Base-by-base conservation (phyloP, 2,113 vertebrate species). In the Brachionichthys hirsutus region DNA sequence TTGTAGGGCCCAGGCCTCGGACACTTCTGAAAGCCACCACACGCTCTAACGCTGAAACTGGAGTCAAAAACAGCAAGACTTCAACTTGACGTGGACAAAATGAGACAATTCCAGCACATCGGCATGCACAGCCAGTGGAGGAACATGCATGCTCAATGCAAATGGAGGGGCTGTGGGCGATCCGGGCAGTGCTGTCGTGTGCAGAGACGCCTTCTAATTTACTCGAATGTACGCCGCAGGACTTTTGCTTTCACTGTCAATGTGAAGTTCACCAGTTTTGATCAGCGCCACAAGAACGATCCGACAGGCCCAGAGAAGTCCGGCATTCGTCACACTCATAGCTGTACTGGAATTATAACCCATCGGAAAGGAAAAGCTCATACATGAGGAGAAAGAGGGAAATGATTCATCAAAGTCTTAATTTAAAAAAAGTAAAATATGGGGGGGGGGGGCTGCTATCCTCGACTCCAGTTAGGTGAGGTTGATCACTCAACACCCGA, bases 1-100 rank as follows among this genome's bases (percentile, higher is more conserved):
- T 73, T 61, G 59, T 82, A 88, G 91, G 92, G 93, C 93, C 90
- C 92, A 92, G 91, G 91, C 90, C 91, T 88, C 93, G 86, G 86
- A 91, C 91, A 93, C 86, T 90, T 93, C 91, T 92, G 77, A 85
- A 86, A 86, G 78, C 85, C 84, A 78, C 80, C 72, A 69, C 70
- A 70, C 56, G 12, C 72, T 82, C 50, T 67, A n/a, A 18, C 47
- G 68, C 79, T 70, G 72, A 66, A 73, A 61, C 67, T 75, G 65
- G 68, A 78, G 60, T 80, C 57, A 64, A 82, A 75, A 49, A 67
- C 75, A 78, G 74, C 60, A 52, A 52, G 65, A n/a, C 67, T 19
- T 82, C 41, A 63, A 46, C 51, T 69, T 62, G 71, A 60, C 71
- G 67, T 84, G 24, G 24, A 8, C 24, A 30, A 8, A 30, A 30